A percentile compares a stretch with the other conserved stretches of the same genome.
Evolutionary conservation across 2,888 invertebrate genomes (phyloP).

Genomic region (Drosophila leonis): DNA sequence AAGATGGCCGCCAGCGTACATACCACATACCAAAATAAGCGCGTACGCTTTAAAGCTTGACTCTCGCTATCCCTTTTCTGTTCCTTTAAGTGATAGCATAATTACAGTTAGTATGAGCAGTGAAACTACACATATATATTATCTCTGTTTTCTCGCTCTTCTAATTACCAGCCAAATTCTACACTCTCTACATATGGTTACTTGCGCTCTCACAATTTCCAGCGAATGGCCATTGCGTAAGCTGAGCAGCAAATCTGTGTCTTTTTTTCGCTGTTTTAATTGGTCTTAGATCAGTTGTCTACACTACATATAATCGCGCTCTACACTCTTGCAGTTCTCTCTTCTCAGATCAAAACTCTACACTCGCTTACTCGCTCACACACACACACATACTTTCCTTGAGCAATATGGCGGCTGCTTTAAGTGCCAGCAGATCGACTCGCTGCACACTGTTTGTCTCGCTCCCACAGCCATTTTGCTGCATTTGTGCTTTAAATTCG

Average conservation of each 20-base stretch:
- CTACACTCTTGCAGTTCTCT: not conserved
- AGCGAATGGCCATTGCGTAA: not conserved
- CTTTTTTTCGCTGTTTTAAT: not conserved
- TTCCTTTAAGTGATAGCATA: not conserved
- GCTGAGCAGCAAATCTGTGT: not conserved
- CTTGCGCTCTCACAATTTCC: not conserved
- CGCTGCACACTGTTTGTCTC: not conserved
- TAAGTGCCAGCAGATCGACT: constrained; percentile 16
- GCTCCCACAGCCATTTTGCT: not conserved
- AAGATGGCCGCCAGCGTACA: constrained; percentile 33
- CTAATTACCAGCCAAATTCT: not conserved
- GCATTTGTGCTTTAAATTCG: not conserved
- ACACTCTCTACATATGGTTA: not conserved
- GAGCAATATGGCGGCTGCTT: not conserved
- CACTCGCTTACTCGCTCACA: not conserved
- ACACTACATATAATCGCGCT: not conserved
- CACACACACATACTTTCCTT: not conserved
- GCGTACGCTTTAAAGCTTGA: constrained; percentile 9
- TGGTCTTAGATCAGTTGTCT: not conserved
- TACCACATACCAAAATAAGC: constrained; percentile 4
- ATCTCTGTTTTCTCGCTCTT: not conserved
- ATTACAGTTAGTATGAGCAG: not conserved
- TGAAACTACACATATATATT: not conserved
- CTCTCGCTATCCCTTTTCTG: not conserved
- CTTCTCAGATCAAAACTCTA: not conserved